Conservation (phyloP, 2,113 vertebrate genomes). For the Seriola rivoliana region DNA sequence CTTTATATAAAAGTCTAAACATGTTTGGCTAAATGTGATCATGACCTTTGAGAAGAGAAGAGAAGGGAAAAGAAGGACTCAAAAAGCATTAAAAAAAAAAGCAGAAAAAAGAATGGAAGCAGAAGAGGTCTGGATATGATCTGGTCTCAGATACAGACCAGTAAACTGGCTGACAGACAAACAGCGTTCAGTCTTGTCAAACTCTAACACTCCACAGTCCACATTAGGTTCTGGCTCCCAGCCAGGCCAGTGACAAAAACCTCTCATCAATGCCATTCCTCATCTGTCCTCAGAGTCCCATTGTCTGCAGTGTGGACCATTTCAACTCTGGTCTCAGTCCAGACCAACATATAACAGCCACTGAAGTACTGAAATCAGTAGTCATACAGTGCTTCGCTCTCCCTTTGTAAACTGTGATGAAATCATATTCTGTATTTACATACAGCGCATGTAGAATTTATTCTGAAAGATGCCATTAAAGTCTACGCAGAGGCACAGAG, state of each 20-base stretch:
- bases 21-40: background rate
- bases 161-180: conserved; percentile 55
- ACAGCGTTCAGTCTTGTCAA: conserved; percentile 62
- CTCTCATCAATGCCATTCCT: conserved; percentile 73
- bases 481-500: background rate
- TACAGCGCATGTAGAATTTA: background rate
- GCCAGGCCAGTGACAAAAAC: conserved; percentile 70
- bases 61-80: background rate
- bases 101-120: background rate
- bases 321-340: conserved; percentile 48
- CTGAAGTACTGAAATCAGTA: conserved; percentile 6
- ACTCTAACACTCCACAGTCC: conserved; percentile 66
- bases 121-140: conserved; percentile 51
- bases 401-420: background rate
- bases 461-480: conserved; percentile 24
- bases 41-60: background rate
- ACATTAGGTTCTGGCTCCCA: conserved; percentile 64
- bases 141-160: conserved; percentile 41
- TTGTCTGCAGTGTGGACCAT: conserved; percentile 55
- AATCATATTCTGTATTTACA: conserved; percentile 23
- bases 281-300: conserved; percentile 71
- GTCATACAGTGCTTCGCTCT: too few relatives aligned
- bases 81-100: background rate
- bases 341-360: conserved; percentile 34
- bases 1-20: background rate